These are phyloP conservation scores for Lepisosteus oculatus DNA, from an alignment of 2,113 vertebrate species.

Conservation along the genomic window DNA sequence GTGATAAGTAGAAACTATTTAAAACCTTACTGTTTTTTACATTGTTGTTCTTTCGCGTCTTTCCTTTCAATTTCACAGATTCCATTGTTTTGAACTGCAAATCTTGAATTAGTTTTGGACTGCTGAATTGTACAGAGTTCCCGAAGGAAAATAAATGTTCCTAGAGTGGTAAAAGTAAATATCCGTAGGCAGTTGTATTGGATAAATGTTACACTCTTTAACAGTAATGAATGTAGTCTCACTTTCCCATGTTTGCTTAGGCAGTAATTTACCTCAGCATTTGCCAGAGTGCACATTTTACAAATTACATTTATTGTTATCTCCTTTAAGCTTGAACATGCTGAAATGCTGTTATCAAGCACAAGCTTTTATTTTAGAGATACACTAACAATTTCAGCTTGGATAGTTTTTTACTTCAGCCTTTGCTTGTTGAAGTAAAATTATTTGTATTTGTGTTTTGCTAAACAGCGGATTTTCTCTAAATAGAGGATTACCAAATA, in stretches of 20 bases:
- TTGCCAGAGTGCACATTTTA: not conserved
- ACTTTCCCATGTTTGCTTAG: not conserved
- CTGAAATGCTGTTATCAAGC: constrained; percentile 8
- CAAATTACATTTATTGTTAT: constrained; percentile 3
- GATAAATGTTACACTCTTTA: constrained; percentile 15
- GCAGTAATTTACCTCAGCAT: not conserved
- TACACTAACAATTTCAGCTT: not conserved
- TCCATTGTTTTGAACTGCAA: constrained; percentile 18
- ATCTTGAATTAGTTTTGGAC: constrained; percentile 17
- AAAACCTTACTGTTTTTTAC: no score
- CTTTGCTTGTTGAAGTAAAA: not conserved
- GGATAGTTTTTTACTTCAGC: not conserved
- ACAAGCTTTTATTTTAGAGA: not conserved
- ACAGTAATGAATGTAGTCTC: constrained; percentile 14
- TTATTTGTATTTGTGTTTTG: not conserved
- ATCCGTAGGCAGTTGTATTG: constrained; percentile 15
- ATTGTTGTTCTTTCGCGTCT: not conserved
- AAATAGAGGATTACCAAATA: no score
- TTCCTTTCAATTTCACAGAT: constrained; percentile 9
- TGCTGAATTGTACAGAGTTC: constrained; percentile 12
- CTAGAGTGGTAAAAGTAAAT: constrained; percentile 17
- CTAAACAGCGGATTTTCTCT: not conserved
- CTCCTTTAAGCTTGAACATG: constrained; percentile 7
- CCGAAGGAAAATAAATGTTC: constrained; percentile 19
- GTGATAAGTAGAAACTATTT: no score